phyloP scores from a whole-genome alignment of 2,113 vertebrate species.

The Morphnarchus princeps region DNA sequence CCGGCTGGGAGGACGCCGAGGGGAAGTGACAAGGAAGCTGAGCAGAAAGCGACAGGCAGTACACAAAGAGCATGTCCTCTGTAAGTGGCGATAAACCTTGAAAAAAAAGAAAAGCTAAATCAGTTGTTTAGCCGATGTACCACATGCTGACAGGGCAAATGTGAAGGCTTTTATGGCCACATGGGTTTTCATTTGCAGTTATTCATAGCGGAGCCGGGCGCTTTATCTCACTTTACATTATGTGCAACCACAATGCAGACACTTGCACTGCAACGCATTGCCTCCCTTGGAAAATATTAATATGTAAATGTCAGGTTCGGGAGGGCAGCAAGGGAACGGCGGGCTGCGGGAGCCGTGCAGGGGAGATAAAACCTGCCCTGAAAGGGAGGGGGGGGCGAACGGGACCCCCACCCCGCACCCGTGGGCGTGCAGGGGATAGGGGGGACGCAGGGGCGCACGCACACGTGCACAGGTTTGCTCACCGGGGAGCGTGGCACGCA shows the following conservation, averaged over 20 bases:
- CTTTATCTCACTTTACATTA: slow-evolving; percentile 75
- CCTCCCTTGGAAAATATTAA: slow-evolving; percentile 74
- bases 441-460: neutral
- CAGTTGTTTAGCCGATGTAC: slow-evolving; percentile 65
- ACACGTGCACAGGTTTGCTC: fast-evolving
- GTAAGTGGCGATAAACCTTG: slow-evolving; percentile 73
- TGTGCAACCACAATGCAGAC: slow-evolving; percentile 71
- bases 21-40: slow-evolving; percentile 68
- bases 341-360: neutral
- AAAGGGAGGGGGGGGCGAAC: neutral
- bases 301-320: slow-evolving; percentile 73
- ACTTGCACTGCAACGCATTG: slow-evolving; percentile 45
- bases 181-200: slow-evolving; percentile 64
- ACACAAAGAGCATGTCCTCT: slow-evolving; percentile 74
- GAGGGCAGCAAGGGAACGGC: slow-evolving; percentile 63
- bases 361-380: slow-evolving; percentile 49
- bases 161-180: slow-evolving; percentile 68
- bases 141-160: slow-evolving; percentile 75
- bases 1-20: slow-evolving; percentile 27
- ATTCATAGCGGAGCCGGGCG: slow-evolving; percentile 66
- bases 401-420: neutral
- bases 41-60: slow-evolving; percentile 64
- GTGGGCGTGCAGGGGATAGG: neutral
- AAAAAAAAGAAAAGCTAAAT: slow-evolving; percentile 52
- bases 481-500: fast-evolving